Base-by-base conservation (phyloP, 2,113 vertebrate species). In the Chelonoidis abingdonii region DNA sequence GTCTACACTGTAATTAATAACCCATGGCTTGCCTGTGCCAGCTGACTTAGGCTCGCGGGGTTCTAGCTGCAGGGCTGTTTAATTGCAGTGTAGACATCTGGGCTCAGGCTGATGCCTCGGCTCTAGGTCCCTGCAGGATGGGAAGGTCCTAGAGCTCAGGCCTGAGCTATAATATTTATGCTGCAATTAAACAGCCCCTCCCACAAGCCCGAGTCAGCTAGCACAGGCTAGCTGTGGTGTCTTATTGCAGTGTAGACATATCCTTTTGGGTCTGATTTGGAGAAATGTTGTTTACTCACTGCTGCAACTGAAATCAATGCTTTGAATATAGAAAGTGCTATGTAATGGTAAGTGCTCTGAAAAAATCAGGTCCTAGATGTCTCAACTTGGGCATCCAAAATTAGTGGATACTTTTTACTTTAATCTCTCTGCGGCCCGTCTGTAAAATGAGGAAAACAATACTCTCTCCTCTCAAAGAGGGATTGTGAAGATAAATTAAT, bases 401-500 rank as follows among this genome's bases (percentile, higher is more conserved):
- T 7, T 41, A 65, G 38, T 89, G 57, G 22, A 24, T 94, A 44
- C 11, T 92, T 90, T 82, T 81, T 25, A 75, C 10, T 9, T 57
- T 83, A 21, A 83, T 92, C 22, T 31, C 29, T 79, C 8, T 25
- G 47, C 29, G 65, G 3, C 38, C 2, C 14, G 6, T 75, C 69
- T 75, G 69, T 41, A 75, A 75, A 38, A 38, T 75, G n/a, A 41
- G 69, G 69, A 11, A 38, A 75, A 41, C 11, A 76, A 44, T 95
- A 88, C n/a, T 91, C 31, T 6, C 81, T 38, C 0, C 0, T 84
- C 31, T 91, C 29, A 75, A 6, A 78, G 75, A 38, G 21, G 85
- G 89, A 78, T 90, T 5, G 17, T 49, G n/a, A 88, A 95, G 87
- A 50, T 41, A 25, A 86, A 91, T 84, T 93, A 89, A 82, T 92